Evolutionary conservation across 2,888 invertebrate genomes (phyloP), one percentile per base, ranked within the genome.

Genomic region (Trissolcus brochymenae): DNA sequence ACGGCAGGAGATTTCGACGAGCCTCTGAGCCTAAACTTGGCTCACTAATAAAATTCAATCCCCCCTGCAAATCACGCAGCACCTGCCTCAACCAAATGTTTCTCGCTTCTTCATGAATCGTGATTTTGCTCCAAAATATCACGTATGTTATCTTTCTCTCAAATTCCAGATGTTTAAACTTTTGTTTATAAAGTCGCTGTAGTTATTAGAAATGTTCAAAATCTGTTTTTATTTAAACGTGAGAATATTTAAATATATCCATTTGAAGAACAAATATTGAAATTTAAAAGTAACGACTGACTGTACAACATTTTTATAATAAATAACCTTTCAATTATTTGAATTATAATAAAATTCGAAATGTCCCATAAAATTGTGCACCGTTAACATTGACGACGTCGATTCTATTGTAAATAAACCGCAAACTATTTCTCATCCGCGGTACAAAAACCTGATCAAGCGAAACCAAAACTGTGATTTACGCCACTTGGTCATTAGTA

Each of bases 1-100:
- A 35, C 35, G 43, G 16, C 40, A 65, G 72, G 72, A 64, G 35
- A 35, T 35, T 65, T 72, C 72, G 64, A 14, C 46, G 43, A 6
- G 64, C 56, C 57, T 53, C 53, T 59, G 40, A 46, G 59, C 57
- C 64, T 64, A 64, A 72, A 16, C 71, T 49, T 46, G 51, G 53
- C 61, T 17, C 49, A 49, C 64, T 64, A 57, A 64, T 72, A 72
- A 72, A 64, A 72, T 72, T 72, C 71, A 72, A 64, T 72, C 59
- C 64, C 62, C 53, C 71, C 71, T 72, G 71, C 71, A 64, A 72
- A 64, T 64, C 64, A 41, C 46, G 62, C 29, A 62, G 71, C 71
- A 62, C 71, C 71, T 71, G 62, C 59, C 54, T 21, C 4, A 21
- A 43, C 25, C 64, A 11, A 73, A 53, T 65, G 51, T 61, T 71